Conservation (phyloP, 2,113 vertebrate species). For the Procavia capensis region DNA sequence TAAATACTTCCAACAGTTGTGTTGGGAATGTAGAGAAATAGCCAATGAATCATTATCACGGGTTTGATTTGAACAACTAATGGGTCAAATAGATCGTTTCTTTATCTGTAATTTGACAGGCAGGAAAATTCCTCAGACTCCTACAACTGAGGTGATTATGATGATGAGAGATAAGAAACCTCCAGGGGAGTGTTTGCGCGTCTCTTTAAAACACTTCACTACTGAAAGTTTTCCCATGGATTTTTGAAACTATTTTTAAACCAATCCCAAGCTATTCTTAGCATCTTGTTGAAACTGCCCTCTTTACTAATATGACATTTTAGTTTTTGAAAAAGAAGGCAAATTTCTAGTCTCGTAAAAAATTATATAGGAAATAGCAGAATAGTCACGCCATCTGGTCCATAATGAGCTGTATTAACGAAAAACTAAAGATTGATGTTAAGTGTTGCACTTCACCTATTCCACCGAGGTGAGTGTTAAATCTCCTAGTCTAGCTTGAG, state of each 20-base stretch:
- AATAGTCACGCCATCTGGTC: constrained; percentile 70
- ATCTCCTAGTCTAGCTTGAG: constrained; percentile 54
- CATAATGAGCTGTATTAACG: constrained; percentile 77
- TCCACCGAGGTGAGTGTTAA: constrained; percentile 69
- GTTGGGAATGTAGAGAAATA: not conserved
- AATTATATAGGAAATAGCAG: constrained; percentile 74
- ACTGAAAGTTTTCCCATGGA: constrained; percentile 53
- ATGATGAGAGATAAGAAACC: not conserved
- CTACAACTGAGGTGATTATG: not conserved
- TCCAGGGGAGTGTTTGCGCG: constrained; percentile 49
- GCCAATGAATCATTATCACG: not conserved
- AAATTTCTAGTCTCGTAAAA: constrained; percentile 73
- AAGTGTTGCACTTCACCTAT: constrained; percentile 63
- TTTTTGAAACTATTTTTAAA: constrained; percentile 70
- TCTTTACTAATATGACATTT: constrained; percentile 72
- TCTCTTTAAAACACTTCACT: constrained; percentile 50
- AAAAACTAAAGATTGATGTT: constrained; percentile 75
- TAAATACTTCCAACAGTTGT: not conserved
- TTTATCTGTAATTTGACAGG: not conserved
- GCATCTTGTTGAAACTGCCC: constrained; percentile 45
- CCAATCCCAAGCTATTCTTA: constrained; percentile 73
- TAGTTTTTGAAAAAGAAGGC: constrained; percentile 47
- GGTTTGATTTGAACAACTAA: not conserved
- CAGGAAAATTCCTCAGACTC: not conserved
- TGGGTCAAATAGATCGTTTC: not conserved